A percentile compares a stretch with the other conserved stretches of the same genome.
These are phyloP conservation scores for Misgurnus mizolepis DNA, from an alignment of 2,113 vertebrate species.

Conservation along the genomic window DNA sequence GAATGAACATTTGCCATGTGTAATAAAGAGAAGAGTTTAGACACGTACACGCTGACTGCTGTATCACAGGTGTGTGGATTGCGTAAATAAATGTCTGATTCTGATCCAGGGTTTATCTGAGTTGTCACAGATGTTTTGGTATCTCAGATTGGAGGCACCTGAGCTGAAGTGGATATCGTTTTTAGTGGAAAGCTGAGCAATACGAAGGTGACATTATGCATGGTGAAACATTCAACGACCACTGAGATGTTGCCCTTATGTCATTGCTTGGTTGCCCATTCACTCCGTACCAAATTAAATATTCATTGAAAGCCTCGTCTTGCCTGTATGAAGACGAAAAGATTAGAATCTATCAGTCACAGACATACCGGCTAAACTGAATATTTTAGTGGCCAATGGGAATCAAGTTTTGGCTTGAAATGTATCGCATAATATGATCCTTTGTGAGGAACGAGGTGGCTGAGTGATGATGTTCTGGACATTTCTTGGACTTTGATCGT, in stretches of 20 bases:
- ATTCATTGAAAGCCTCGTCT: constrained; percentile 58
- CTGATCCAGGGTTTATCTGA: neutral
- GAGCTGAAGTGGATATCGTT: neutral
- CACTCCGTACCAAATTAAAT: constrained; percentile 57
- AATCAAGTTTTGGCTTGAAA: constrained; percentile 60
- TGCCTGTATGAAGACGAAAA: constrained; percentile 53
- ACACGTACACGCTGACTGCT: neutral
- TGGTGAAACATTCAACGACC: neutral
- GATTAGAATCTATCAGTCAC: constrained; percentile 56
- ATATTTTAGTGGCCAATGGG: constrained; percentile 64
- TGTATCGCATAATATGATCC: constrained; percentile 42
- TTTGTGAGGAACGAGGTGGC: constrained; percentile 5
- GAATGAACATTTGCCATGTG: neutral
- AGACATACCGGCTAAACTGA: constrained; percentile 50
- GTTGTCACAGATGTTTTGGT: constrained; percentile 2
- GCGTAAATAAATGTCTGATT: neutral
- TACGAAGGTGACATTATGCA: neutral
- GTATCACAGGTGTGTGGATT: neutral
- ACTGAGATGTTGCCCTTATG: neutral
- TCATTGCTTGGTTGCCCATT: constrained; percentile 23
- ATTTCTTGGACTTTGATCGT: neutral
- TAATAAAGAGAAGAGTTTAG: neutral
- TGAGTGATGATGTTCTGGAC: neutral
- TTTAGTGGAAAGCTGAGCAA: constrained; percentile 5
- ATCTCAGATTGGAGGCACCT: neutral